Percentiles rank a stretch among this genome's conserved stretches.
Conservation (phyloP, 2,113 vertebrate species). For the Atrichornis clamosus region DNA sequence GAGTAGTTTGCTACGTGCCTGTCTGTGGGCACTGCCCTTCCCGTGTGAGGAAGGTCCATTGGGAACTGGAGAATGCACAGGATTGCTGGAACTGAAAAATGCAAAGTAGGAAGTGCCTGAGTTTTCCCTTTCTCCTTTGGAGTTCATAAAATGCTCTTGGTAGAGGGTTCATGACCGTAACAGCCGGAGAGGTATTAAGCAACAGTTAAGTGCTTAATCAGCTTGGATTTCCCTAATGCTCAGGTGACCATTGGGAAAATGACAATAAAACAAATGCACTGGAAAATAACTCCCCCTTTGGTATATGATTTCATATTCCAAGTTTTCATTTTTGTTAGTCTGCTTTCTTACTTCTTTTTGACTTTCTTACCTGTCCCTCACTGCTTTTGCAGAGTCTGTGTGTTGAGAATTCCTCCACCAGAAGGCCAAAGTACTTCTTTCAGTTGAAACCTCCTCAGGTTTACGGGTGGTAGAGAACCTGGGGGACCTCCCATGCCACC, state of each 20-base stretch:
- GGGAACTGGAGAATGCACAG: not conserved
- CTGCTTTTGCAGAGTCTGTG: not conserved
- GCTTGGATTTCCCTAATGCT: constrained; percentile 1
- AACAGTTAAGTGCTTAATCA: constrained; percentile 24
- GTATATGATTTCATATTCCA: not conserved
- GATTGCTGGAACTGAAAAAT: not conserved
- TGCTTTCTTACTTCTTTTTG: not conserved
- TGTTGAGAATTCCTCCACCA: not conserved
- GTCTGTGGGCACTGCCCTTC: not conserved
- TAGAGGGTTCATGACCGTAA: not conserved
- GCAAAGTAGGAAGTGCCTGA: not conserved
- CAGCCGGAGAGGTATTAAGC: not conserved
- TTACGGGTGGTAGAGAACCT: not conserved
- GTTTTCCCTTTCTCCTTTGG: not conserved
- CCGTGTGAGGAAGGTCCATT: not conserved
- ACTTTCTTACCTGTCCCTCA: not conserved
- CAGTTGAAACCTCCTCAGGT: not conserved
- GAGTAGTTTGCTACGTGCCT: not conserved
- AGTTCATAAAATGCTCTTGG: not conserved
- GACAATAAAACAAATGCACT: not conserved
- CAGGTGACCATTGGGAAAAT: not conserved
- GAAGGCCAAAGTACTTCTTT: not conserved
- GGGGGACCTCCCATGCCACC: not conserved
- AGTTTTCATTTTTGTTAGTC: not conserved
- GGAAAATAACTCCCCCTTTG: not conserved